phyloP scores from a whole-genome alignment of 1,140 invertebrate genomes.

The Sinella curviseta region DNA sequence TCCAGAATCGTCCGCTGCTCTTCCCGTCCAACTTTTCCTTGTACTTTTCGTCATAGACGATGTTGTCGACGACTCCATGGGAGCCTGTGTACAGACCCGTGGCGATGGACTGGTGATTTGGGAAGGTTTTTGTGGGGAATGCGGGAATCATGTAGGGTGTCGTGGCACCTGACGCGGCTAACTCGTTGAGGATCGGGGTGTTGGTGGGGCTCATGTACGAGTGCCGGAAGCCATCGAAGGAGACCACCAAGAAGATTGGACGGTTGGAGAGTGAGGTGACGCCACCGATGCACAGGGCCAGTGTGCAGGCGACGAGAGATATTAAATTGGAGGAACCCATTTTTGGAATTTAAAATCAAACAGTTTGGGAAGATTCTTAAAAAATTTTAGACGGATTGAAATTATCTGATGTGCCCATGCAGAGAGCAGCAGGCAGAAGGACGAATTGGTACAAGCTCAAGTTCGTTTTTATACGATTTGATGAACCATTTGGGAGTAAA shows the following conservation, averaged over 20 bases:
- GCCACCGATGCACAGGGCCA: no score
- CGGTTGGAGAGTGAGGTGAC: slow-evolving; percentile 51
- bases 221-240: slow-evolving; percentile 71
- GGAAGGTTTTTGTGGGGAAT: slow-evolving; percentile 75
- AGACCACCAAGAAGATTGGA: slow-evolving; percentile 66
- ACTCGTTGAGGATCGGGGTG: slow-evolving; percentile 59
- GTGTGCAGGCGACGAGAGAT: no score
- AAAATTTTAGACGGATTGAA: no score
- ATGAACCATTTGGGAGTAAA: no score
- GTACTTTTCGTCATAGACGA: slow-evolving; percentile 62
- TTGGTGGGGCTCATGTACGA: slow-evolving; percentile 59
- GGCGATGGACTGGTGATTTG: slow-evolving; percentile 75
- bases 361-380: no score
- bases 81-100: slow-evolving; percentile 74
- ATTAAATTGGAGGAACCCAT: no score
- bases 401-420: no score
- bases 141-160: slow-evolving; percentile 67
- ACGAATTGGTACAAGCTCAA: no score
- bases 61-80: slow-evolving; percentile 72
- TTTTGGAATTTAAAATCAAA: no score
- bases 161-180: slow-evolving; percentile 62
- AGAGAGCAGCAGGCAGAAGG: no score
- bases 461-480: no score
- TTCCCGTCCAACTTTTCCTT: slow-evolving; percentile 56
- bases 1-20: slow-evolving; percentile 57